These are phyloP conservation scores for Mellivora capensis DNA, from an alignment of 2,113 vertebrate genomes.

Conservation along the genomic window DNA sequence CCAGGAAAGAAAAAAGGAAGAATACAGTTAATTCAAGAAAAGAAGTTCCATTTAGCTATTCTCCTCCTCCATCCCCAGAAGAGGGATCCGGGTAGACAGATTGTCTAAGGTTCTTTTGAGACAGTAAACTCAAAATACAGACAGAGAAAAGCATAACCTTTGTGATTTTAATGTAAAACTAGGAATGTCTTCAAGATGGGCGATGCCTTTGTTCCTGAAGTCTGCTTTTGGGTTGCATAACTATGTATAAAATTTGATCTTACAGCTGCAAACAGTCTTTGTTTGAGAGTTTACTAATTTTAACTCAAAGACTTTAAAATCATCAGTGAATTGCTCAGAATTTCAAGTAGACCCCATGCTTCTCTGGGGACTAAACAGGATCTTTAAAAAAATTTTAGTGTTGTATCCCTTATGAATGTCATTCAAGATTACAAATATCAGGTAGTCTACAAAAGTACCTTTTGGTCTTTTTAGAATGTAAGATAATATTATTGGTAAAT, in stretches of 20 bases:
- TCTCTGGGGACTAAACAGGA: background rate
- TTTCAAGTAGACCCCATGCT: background rate
- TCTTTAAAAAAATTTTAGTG: background rate
- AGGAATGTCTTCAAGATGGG: background rate
- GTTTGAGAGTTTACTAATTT: conserved; percentile 5
- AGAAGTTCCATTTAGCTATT: background rate
- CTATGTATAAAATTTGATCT: background rate
- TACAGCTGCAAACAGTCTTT: background rate
- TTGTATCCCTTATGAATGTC: background rate
- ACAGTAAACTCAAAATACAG: background rate
- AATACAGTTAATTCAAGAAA: conserved; percentile 11
- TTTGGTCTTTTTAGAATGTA: background rate
- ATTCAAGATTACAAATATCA: background rate
- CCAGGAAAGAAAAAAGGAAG: background rate
- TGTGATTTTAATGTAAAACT: background rate
- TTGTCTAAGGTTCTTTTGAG: background rate
- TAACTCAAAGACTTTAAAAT: conserved; percentile 11
- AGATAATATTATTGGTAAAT: background rate
- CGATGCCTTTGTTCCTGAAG: background rate
- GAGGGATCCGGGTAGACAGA: background rate
- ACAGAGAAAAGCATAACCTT: background rate
- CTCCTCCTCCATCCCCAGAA: background rate
- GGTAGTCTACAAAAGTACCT: background rate
- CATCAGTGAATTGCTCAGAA: background rate
- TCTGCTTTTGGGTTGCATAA: background rate